Evolutionary conservation across 1,140 invertebrate genomes (phyloP), one percentile per base, ranked within the genome.

Genomic region (Conopomorpha cramerella): DNA sequence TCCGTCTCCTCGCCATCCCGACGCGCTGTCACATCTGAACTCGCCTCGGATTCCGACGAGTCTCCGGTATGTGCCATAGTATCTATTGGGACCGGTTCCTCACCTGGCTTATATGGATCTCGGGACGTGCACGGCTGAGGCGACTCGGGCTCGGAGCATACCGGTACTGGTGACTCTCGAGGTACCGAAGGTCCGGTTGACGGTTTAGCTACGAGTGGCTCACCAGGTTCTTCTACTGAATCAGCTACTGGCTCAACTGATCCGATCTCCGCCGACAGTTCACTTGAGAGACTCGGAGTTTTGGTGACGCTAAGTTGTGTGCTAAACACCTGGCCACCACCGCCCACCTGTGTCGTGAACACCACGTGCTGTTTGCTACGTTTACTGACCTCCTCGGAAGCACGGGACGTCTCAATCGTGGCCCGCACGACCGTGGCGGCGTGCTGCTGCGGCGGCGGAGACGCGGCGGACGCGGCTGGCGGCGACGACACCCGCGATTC

Each of bases 1-100:
- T 92, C 89, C 13, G 54, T 64, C 6, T 81, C 72, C 55, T 84
- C 82, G 77, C 82, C 57, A 17, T 37, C 39, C 27, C 49, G 51
- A 8, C 52, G 34, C 2, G 46, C 32, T 13, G 45, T 52, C 12
- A 83, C 78, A 46, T 89, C 88, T 0, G 84, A 86, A 49, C 87
- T 88, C 7, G 81, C 70, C 55, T 92, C 90, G 1, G 89, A 91
- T 45, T 87, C 89, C 0, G 89, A 92, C n/a, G 88, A 91, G 43
- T 86, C 86, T n/a, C n/a, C n/a, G n/a, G n/a, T n/a, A n/a, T n/a
- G n/a, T n/a, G n/a, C n/a, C n/a, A n/a, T n/a, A n/a, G n/a, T n/a
- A n/a, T n/a, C n/a, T 29, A 11, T 11, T 7, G 3, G 13, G 4
- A 10, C 11, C 28, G 3, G 3, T 11, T 29, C 10, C 11, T 7